These are phyloP conservation scores for Tribolium freemani DNA, from an alignment of 2,888 invertebrate genomes.

Conservation along the genomic window DNA sequence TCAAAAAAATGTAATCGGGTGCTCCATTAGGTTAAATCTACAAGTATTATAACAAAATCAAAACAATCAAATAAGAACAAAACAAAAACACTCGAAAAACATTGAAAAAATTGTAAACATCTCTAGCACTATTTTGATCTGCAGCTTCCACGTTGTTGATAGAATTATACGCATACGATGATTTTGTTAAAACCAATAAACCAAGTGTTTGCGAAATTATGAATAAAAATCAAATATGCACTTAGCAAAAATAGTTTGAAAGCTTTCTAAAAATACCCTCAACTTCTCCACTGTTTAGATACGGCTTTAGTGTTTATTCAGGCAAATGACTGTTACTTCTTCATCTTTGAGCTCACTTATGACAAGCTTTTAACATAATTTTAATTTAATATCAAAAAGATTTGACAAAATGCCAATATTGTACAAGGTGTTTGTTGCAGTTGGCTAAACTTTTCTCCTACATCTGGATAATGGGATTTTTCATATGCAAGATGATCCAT, in stretches of 20 bases:
- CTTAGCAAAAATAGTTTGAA: slow-evolving; percentile 36
- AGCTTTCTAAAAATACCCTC: slow-evolving; percentile 44
- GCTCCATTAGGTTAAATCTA: too few relatives aligned
- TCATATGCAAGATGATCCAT: slow-evolving; percentile 78
- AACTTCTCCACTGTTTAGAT: slow-evolving; percentile 41
- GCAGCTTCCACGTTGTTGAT: too few relatives aligned
- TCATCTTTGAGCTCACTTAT: slow-evolving; percentile 24
- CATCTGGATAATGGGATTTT: slow-evolving; percentile 77
- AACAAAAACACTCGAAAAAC: too few relatives aligned
- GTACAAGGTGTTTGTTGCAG: slow-evolving; percentile 64
- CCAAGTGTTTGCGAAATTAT: slow-evolving; percentile 6
- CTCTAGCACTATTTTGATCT: too few relatives aligned
- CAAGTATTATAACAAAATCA: too few relatives aligned
- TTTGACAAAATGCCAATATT: neutral
- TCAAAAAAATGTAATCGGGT: too few relatives aligned
- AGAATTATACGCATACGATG: neutral
- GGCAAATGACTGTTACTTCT: slow-evolving; percentile 36
- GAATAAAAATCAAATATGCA: slow-evolving; percentile 25
- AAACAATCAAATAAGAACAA: too few relatives aligned
- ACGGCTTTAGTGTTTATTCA: slow-evolving; percentile 39
- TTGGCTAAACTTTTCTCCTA: slow-evolving; percentile 78
- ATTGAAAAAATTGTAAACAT: too few relatives aligned
- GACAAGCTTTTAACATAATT: slow-evolving; percentile 39
- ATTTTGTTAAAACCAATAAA: neutral
- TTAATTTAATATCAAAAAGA: neutral